Evolutionary conservation across 1,140 invertebrate genomes (phyloP), one percentile per base, ranked within the genome.

Genomic region (Thrips palmi): DNA sequence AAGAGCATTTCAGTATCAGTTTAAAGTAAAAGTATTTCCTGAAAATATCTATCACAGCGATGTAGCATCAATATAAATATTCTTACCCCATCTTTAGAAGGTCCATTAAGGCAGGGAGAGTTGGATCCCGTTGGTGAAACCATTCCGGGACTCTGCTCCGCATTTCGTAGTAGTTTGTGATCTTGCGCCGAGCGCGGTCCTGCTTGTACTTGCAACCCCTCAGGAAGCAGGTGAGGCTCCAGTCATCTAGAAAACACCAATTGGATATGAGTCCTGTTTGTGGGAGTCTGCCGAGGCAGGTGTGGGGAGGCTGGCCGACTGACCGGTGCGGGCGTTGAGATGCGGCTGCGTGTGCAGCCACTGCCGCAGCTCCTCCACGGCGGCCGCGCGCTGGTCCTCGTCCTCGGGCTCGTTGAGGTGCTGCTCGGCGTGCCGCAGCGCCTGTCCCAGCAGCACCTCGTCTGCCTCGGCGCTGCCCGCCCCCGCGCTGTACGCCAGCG

Each of bases 141-240:
- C 73, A 75, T 49, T 72, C 65, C 0, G 64, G 53, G 19, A 59
- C 45, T 29, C 59, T 54, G 0, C 51, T 46, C 29, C 66, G 54
- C 52, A 74, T 65, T 33, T 53, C 52, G 41, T 70, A 67, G 48
- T 65, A 74, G 43, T 65, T 71, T 33, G 48, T 53, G 0, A 75
- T 47, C 48, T 71, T 75, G 19, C 39, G 51, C 45, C 72, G 70
- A 0, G 67, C 55, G 44, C 55, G 60, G 6, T 68, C 63, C 1
- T 65, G 37, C 43, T 72, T 56, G 46, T 65, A 75, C 51, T 76
- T 75, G 34, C 67, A 68, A 17, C 60, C 58, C 27, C 70, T 55
- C 24, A 76, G 46, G 52, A 76, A 77, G 24, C 67, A 12, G 8
- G 43, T 27, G 12, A 48, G 36, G 24, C 37, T 48, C 20, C 39